Evolutionary conservation across 2,888 invertebrate genomes (phyloP), one percentile per base, ranked within the genome.

Genomic region (Euplagia quadripunctaria): DNA sequence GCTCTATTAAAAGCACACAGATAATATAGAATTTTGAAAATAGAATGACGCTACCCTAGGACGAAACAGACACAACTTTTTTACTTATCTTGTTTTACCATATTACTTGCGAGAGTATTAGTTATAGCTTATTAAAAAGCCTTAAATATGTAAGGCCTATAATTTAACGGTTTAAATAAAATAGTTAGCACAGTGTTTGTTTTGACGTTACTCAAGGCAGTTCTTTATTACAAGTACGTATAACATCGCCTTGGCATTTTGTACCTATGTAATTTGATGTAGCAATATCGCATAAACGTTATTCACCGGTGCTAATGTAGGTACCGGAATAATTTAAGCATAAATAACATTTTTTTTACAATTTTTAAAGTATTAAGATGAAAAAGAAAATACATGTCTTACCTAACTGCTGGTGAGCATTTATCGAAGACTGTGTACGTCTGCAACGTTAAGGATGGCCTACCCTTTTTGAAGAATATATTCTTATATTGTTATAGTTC

Each of bases 221-320:
- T 55, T n/a, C 9, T 8, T 9, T 55, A 31, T 31, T 31, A 31
- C 31, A 31, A 58, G 20, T 58, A 58, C 4, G 11, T n/a, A 20
- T 20, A 58, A 5, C 20, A 58, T 20, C 11, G 58, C 20, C 20
- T 58, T 20, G 20, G 9, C 20, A 58, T 12, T 58, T 58, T 31
- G 11, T 20, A 58, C 11, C 2, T 58, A 58, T 14, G 0, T 58
- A 58, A 58, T 20, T 4, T 20, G 58, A 58, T 20, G 1, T 4
- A 58, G 5, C 12, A 31, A 58, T 58, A 58, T 20, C 20, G 20
- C 11, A 73, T 72, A 72, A 74, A 81, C 78, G 75, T 80, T 80
- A 84, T 84, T 79, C 67, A 80, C 86, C 85, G 88, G 88, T 88
- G 88, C 88, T 88, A 87, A 84, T 74, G 58, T 58, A 58, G 58